Base-by-base conservation (phyloP, 2,888 invertebrate species). In the Orthosia cruda region DNA sequence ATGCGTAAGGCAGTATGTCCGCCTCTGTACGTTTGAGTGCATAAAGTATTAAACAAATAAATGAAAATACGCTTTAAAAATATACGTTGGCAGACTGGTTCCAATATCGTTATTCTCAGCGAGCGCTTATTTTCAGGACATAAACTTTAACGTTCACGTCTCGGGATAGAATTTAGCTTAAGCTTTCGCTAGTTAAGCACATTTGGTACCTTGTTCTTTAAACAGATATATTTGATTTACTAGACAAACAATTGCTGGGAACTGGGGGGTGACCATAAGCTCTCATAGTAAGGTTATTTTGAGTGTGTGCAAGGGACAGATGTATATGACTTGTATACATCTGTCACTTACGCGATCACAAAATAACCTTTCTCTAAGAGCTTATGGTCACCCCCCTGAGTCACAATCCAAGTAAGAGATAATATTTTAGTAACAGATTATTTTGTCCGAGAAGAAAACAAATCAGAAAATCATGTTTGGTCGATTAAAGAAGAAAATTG, bases 61-160 rank as follows among this genome's bases (percentile, higher is more conserved):
- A 40, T 40, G 40, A 66, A 66, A 61, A 55, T 52, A 40, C 47
- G 16, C 20, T 32, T 45, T 18, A 4, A 55, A 50, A 61, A 52
- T 26, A 4, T 20, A 79, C 77, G 80, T 63, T 50, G 64, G 64
- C 72, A 62, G 71, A 69, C 73, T 73, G 58, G 54, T 67, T 68
- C 74, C 59, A 64, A 72, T 71, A 69, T 74, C 74, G 69, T 86
- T 80, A 83, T 71, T 84, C 77, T 73, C 71, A 83, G 70, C 73
- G 54, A 74, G 66, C 47, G 61, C 78, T 85, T 79, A 74, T 71
- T 81, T 84, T 74, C 81, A 86, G 55, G 45, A 72, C 74, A 83
- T 85, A 74, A 81, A 83, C 68, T 77, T 86, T 76, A 67, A 74
- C 63, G 74, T 68, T 52, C 23, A 15, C 50, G 62, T 62, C 74